These are phyloP conservation scores for Cossypha caffra DNA, from an alignment of 2,797 vertebrate species.

Conservation along the genomic window DNA sequence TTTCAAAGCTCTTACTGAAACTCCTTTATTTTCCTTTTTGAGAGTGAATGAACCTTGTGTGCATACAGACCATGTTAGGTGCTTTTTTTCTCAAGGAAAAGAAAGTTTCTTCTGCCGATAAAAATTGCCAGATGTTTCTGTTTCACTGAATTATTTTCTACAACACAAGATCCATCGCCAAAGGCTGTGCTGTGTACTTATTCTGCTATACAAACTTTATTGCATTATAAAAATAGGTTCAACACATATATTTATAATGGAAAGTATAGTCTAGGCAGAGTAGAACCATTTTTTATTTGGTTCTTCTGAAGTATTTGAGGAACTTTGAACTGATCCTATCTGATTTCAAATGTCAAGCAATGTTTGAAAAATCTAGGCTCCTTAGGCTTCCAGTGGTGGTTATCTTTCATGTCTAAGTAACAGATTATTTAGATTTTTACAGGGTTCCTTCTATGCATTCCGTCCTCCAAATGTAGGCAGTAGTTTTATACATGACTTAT, in stretches of 20 bases:
- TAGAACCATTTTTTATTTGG: background rate
- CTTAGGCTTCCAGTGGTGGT: background rate
- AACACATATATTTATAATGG: background rate
- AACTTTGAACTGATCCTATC: background rate
- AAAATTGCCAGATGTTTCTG: background rate
- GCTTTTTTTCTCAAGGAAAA: background rate
- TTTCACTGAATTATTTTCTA: background rate
- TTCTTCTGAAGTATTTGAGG: background rate
- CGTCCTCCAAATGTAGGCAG: background rate
- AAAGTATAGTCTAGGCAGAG: background rate
- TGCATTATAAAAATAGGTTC: background rate
- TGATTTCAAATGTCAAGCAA: background rate
- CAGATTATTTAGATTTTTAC: background rate
- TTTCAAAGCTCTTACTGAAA: background rate
- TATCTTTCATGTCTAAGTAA: background rate
- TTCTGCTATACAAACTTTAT: background rate
- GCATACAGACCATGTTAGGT: background rate
- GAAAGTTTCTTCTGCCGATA: background rate
- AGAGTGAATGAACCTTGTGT: background rate
- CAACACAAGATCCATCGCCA: background rate
- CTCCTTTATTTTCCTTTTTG: background rate
- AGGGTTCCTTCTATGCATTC: background rate
- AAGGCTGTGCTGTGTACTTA: background rate
- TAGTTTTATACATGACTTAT: background rate
- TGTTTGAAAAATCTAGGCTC: background rate